Conservation (phyloP, 2,888 invertebrate species). For the Ctenicera cuprea region DNA sequence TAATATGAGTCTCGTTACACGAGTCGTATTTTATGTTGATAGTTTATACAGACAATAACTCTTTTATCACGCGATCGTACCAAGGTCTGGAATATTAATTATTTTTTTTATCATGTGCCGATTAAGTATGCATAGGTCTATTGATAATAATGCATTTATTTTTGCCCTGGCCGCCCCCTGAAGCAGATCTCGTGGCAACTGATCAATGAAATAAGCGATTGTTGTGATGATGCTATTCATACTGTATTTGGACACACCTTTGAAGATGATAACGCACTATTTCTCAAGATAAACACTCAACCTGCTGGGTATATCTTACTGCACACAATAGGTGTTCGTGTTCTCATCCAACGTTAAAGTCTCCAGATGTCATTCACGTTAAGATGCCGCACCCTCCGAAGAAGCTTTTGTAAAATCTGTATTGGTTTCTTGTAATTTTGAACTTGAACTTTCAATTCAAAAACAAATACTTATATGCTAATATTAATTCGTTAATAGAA, state of each 20-base stretch:
- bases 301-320: constrained; percentile 55
- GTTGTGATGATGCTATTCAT: constrained; percentile 57
- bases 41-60: constrained; percentile 56
- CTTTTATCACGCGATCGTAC: constrained; percentile 60
- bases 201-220: constrained; percentile 54
- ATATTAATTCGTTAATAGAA: no score
- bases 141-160: constrained; percentile 44
- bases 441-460: not conserved
- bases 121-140: constrained; percentile 29
- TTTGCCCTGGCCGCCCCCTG: constrained; percentile 12
- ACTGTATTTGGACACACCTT: constrained; percentile 56
- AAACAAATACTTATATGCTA: not conserved
- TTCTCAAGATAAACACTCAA: constrained; percentile 57
- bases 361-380: constrained; percentile 53
- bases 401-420: constrained; percentile 21
- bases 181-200: constrained; percentile 47
- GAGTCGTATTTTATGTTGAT: constrained; percentile 66
- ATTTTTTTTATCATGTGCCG: constrained; percentile 47
- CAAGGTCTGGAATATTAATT: constrained; percentile 54
- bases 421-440: not conserved
- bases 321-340: constrained; percentile 55
- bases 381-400: constrained; percentile 47
- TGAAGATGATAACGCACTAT: constrained; percentile 55
- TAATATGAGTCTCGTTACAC: constrained; percentile 67
- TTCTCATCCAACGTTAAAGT: constrained; percentile 57